Evolutionary conservation across 2,888 invertebrate genomes (phyloP).

Genomic region (Platycnemis pennipes): DNA sequence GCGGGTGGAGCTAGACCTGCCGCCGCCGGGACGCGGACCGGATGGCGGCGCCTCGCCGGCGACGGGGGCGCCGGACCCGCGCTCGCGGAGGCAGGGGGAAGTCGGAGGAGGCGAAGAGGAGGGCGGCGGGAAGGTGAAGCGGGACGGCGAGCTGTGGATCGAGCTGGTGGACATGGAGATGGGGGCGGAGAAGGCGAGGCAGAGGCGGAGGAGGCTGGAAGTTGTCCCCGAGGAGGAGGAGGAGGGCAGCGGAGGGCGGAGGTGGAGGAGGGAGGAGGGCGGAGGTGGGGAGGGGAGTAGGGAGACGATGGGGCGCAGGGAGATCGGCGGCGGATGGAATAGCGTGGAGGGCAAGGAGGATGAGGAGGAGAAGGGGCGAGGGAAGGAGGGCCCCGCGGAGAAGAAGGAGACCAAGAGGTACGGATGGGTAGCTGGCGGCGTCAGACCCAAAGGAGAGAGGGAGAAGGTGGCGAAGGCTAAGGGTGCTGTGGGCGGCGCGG

Average conservation of each 20-base stretch:
- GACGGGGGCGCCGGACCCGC: not conserved
- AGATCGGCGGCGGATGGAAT: slow-evolving; percentile 44
- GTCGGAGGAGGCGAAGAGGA: not conserved
- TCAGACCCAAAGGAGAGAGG: slow-evolving; percentile 49
- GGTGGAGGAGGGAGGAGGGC: slow-evolving; percentile 40
- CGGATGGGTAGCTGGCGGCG: slow-evolving; percentile 45
- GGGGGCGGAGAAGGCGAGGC: slow-evolving; percentile 13
- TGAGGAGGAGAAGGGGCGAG: not conserved
- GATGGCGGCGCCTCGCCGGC: not conserved
- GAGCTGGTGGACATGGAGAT: slow-evolving; percentile 60
- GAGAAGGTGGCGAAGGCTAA: slow-evolving; percentile 30
- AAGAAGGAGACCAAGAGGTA: slow-evolving; percentile 38
- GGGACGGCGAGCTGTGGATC: slow-evolving; percentile 58
- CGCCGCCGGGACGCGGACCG: slow-evolving; percentile 10
- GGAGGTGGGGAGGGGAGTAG: slow-evolving; percentile 4
- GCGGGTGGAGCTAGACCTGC: slow-evolving; percentile 53
- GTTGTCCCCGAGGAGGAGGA: slow-evolving; percentile 37
- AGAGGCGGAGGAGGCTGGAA: not conserved
- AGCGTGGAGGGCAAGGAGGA: slow-evolving; percentile 5
- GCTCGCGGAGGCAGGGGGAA: slow-evolving; percentile 14
- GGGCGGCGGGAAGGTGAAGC: not conserved
- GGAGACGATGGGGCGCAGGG: slow-evolving; percentile 23
- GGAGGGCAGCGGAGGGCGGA: not conserved
- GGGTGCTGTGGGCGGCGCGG: not conserved
- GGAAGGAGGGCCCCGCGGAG: not conserved